Conservation (phyloP, 2,113 vertebrate genomes). For the Chitala chitala region DNA sequence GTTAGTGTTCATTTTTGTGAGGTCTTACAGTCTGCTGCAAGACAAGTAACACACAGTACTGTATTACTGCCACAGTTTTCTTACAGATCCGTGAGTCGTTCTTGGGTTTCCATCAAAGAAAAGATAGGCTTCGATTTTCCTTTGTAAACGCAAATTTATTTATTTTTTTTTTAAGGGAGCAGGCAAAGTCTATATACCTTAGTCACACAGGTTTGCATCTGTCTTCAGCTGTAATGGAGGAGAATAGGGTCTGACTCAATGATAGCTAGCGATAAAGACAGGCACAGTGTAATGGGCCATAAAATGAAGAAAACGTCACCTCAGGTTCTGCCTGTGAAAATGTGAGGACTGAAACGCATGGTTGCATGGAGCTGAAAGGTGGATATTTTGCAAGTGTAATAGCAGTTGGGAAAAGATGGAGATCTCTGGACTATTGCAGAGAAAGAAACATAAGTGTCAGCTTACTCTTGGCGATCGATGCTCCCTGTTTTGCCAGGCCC, state of each 20-base stretch:
- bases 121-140: neutral
- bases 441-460: too few species aligned
- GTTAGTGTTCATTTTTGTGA: too few species aligned
- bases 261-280: conserved; percentile 46
- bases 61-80: too few species aligned
- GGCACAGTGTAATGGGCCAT: conserved; percentile 58
- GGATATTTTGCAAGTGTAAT: too few species aligned
- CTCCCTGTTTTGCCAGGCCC: neutral
- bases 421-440: too few species aligned
- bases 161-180: neutral
- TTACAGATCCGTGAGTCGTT: neutral
- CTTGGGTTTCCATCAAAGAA: neutral
- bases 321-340: conserved; percentile 23
- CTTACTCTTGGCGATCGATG: too few species aligned
- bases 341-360: neutral
- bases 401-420: too few species aligned
- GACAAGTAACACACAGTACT: too few species aligned
- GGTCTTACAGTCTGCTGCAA: too few species aligned
- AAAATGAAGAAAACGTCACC: conserved; percentile 62
- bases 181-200: neutral
- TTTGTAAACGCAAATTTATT: neutral
- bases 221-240: neutral
- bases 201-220: neutral
- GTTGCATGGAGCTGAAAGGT: conserved; percentile 11
- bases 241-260: conserved; percentile 8